These are phyloP conservation scores for Homarus americanus DNA, from an alignment of 1,140 invertebrate species.

Conservation along the genomic window DNA sequence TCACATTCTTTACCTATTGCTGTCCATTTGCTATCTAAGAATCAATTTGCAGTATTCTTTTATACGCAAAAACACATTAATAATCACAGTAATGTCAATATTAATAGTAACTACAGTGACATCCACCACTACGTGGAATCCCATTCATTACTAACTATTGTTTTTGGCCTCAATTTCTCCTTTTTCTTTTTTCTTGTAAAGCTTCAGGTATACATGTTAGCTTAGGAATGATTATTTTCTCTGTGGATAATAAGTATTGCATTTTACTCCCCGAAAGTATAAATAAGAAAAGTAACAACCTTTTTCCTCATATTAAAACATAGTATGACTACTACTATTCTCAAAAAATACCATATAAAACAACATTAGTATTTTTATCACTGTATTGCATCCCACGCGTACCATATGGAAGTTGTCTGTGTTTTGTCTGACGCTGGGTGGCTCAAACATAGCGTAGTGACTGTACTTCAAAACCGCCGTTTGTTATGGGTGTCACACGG, in stretches of 20 bases:
- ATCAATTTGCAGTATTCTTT: slow-evolving; percentile 42
- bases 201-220: slow-evolving; percentile 51
- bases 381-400: slow-evolving; percentile 72
- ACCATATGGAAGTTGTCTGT: slow-evolving; percentile 67
- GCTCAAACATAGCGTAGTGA: slow-evolving; percentile 61
- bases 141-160: slow-evolving; percentile 33
- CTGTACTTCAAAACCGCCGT: slow-evolving; percentile 64
- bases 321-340: slow-evolving; percentile 18
- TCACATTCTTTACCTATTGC: slow-evolving; percentile 41
- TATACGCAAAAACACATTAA: slow-evolving; percentile 10
- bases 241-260: slow-evolving; percentile 48
- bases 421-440: slow-evolving; percentile 67
- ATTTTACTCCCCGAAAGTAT: slow-evolving; percentile 46
- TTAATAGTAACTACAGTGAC: slow-evolving; percentile 14
- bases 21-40: slow-evolving; percentile 35
- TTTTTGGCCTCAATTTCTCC: slow-evolving; percentile 39
- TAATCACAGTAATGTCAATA: neutral
- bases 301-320: slow-evolving; percentile 30
- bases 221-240: slow-evolving; percentile 56
- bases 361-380: slow-evolving; percentile 60
- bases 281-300: slow-evolving; percentile 44
- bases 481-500: slow-evolving; percentile 59
- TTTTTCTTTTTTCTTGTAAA: slow-evolving; percentile 53
- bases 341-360: slow-evolving; percentile 48
- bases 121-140: slow-evolving; percentile 11